Conservation (phyloP, 2,888 invertebrate genomes). For the Thecocarcelia acutangulata region DNA sequence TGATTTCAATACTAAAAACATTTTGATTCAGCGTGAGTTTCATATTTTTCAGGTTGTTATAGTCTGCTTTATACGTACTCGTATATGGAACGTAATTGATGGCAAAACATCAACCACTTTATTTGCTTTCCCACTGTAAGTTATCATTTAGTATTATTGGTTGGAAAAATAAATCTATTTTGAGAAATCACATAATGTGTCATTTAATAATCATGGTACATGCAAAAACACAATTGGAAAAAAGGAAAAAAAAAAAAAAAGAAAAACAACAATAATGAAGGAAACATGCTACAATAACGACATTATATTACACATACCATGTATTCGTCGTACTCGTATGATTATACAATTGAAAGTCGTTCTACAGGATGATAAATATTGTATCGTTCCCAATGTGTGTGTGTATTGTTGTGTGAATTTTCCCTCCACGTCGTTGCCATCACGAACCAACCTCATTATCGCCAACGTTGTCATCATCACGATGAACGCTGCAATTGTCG, state of each 20-base stretch:
- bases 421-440: conserved; percentile 46
- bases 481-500: conserved; percentile 49
- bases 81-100: neutral
- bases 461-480: conserved; percentile 12
- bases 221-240: conserved; percentile 67
- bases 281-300: conserved; percentile 70
- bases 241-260: conserved; percentile 64
- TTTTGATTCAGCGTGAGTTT: no score
- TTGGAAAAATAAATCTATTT: conserved; percentile 59
- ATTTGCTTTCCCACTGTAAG: conserved; percentile 51
- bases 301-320: conserved; percentile 41
- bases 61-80: no score
- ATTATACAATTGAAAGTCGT: conserved; percentile 4
- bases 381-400: conserved; percentile 49
- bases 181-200: conserved; percentile 79
- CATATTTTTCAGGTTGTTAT: no score
- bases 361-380: conserved; percentile 35
- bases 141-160: conserved; percentile 71
- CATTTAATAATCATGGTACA: conserved; percentile 78
- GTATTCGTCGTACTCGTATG: neutral
- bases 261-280: conserved; percentile 39
- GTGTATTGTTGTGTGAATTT: conserved; percentile 50
- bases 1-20: no score
- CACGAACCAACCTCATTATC: conserved; percentile 34
- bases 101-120: conserved; percentile 15